Base-by-base conservation (phyloP, 2,797 vertebrate genomes). In the Pipistrellus pipistrellus region DNA sequence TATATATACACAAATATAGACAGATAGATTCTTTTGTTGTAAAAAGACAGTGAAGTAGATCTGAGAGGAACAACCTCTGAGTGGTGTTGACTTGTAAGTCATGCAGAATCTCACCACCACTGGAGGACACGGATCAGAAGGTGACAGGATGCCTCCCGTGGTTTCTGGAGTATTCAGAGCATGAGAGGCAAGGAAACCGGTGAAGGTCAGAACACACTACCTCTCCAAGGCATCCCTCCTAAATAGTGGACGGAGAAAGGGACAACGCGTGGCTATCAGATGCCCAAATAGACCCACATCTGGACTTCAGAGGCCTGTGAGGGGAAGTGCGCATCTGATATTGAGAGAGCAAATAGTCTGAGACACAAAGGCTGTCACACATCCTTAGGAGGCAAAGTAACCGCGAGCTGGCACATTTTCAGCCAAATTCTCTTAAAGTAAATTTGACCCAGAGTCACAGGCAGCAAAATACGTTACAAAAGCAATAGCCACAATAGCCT, bases 101-200 rank as follows among this genome's bases (percentile, higher is more conserved):
- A 44, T 76, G 6, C 21, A 30, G 20, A 62, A 81, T 69, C 69
- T 72, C 30, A 91, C 35, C 18, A 5, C 3, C n/a, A 85, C 18
- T 35, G 44, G 15, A 46, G 2, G 8, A 48, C 2, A 38, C 5
- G 59, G 6, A 21, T n/a, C 17, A n/a, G 15, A 81, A 88, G 17
- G 18, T 30, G 7, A 69, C 17, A 72, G 1, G 8, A 17, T 18
- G 4, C 9, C 81, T 94, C 57, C 72, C 90, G 17, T 18, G 88
- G 89, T 69, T 97, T 81, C 25, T 72, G 25, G 12, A 86, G 3
- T 53, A 77, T 77, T 72, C 48, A 72, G 53, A 53, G 32, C 15
- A 44, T 18, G n/a, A 77, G 14, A 71, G 14, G 7, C 23, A 71
- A 66, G 20, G 10, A 71, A 30, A 3, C 62, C 23, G 53, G 73